A percentile compares a stretch with the other conserved stretches of the same genome.
Evolutionary conservation across 2,797 vertebrate genomes (phyloP).

Genomic region (Sus cebifrons): DNA sequence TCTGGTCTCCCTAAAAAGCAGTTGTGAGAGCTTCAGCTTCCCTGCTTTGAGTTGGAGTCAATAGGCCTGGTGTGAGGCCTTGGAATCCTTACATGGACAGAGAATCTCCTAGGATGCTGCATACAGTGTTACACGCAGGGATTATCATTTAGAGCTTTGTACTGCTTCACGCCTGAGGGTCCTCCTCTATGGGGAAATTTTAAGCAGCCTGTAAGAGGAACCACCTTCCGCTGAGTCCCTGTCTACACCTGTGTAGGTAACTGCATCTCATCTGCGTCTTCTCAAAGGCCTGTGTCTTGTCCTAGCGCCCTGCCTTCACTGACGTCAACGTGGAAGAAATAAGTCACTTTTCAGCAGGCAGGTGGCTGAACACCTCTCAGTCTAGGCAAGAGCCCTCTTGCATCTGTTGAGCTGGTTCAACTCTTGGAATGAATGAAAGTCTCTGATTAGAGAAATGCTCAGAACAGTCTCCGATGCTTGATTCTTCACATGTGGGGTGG

Average conservation of each 20-base stretch:
- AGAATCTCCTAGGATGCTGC: background rate
- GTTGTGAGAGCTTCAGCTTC: background rate
- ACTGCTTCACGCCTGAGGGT: background rate
- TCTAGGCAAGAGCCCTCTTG: background rate
- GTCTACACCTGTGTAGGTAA: background rate
- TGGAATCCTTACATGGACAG: background rate
- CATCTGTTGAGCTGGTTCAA: background rate
- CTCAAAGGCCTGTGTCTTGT: background rate
- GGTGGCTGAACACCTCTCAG: background rate
- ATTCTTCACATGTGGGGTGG: background rate
- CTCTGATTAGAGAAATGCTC: background rate
- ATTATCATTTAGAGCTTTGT: background rate
- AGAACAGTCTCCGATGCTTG: background rate
- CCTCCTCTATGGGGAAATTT: background rate
- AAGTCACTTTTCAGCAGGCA: background rate
- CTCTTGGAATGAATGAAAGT: constrained; percentile 6
- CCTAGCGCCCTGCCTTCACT: background rate
- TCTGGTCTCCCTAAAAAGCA: background rate
- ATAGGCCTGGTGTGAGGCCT: background rate
- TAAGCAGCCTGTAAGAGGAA: background rate
- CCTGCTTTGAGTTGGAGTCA: background rate
- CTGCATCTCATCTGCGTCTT: background rate
- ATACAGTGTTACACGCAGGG: background rate
- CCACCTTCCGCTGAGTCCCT: background rate
- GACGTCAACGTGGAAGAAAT: background rate